phyloP scores from a whole-genome alignment of 2,113 vertebrate species.

The Nothobranchius kuhntae region DNA sequence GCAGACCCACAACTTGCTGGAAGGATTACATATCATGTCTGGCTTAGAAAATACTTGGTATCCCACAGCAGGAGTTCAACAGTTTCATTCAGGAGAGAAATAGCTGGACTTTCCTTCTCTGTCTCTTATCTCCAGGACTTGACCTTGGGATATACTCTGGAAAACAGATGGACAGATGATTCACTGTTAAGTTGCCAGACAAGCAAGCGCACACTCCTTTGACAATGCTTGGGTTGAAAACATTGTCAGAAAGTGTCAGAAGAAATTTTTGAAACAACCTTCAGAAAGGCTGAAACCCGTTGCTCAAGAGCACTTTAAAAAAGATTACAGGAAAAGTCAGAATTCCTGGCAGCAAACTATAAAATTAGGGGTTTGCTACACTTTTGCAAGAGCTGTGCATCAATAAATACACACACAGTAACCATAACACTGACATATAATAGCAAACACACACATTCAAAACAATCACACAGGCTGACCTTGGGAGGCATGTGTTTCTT shows the following conservation, averaged over 20 bases:
- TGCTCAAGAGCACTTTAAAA: background rate
- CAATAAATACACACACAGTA: conserved; percentile 4
- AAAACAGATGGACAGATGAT: too few species aligned
- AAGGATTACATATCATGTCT: too few species aligned
- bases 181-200: too few species aligned
- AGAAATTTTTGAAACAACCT: background rate
- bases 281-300: background rate
- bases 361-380: background rate
- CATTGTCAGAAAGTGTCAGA: background rate
- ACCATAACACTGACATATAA: conserved; percentile 13
- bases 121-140: too few species aligned
- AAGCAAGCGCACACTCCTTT: too few species aligned
- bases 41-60: too few species aligned
- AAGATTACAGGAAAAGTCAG: background rate
- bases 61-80: too few species aligned
- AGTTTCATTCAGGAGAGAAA: too few species aligned
- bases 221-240: background rate
- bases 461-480: conserved; percentile 14
- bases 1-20: too few species aligned
- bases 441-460: conserved; percentile 18
- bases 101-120: too few species aligned
- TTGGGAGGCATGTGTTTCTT: conserved; percentile 24
- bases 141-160: too few species aligned
- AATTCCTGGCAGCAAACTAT: background rate
- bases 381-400: background rate